A percentile compares a stretch with the other conserved stretches of the same genome.
Conservation (phyloP, 2,888 invertebrate genomes). For the Conus canariensis region DNA sequence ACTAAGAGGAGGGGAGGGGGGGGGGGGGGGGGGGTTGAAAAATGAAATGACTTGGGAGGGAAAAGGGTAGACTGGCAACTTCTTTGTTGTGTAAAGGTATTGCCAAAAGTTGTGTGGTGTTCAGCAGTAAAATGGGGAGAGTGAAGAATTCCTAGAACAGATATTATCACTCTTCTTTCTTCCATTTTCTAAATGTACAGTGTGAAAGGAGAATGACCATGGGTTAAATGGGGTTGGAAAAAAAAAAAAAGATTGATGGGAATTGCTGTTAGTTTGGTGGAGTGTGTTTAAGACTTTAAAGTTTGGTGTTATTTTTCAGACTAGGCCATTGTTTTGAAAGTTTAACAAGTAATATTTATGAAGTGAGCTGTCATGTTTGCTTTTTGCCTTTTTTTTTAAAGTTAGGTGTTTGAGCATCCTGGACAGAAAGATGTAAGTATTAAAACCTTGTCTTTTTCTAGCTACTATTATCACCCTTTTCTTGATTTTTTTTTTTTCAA, state of each 20-base stretch:
- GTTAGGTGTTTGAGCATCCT: conserved; percentile 21
- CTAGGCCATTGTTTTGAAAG: too few species aligned
- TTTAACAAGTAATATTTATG: background rate
- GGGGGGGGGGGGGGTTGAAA: background rate
- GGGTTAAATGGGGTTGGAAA: background rate
- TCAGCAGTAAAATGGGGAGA: background rate
- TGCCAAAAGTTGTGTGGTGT: background rate
- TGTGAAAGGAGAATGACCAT: too few species aligned
- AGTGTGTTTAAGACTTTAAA: background rate
- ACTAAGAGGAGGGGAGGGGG: too few species aligned
- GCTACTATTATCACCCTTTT: background rate
- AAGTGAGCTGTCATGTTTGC: background rate
- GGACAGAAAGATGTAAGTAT: conserved; percentile 36
- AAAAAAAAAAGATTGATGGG: background rate
- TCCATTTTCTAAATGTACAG: too few species aligned
- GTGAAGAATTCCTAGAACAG: too few species aligned
- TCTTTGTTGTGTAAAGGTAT: too few species aligned
- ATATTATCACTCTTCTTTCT: too few species aligned
- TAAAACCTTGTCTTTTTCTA: background rate
- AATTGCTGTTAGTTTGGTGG: background rate
- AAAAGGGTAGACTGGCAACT: too few species aligned
- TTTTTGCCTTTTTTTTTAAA: conserved; percentile 25
- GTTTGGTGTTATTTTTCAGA: background rate
- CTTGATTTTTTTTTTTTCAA: background rate
- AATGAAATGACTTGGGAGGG: background rate